A percentile compares a stretch with the other conserved stretches of the same genome.
These are phyloP conservation scores for Heteromyza rotundicornis DNA, from an alignment of 2,888 invertebrate genomes.

Conservation along the genomic window DNA sequence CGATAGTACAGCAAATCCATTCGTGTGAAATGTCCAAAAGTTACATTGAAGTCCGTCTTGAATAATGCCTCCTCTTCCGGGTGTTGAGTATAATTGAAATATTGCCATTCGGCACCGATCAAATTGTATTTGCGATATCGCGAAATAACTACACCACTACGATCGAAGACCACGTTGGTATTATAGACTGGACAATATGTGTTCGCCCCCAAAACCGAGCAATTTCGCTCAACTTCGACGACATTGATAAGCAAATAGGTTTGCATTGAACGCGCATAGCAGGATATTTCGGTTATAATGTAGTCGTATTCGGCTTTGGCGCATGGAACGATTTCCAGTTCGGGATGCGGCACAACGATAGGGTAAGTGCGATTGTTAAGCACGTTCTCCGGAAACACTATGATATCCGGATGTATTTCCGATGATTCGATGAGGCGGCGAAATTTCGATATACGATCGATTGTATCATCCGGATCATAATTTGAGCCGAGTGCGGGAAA, in stretches of 20 bases:
- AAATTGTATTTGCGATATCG: constrained; percentile 59
- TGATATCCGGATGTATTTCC: constrained; percentile 67
- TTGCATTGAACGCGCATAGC: constrained; percentile 64
- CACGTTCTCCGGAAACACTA: constrained; percentile 79
- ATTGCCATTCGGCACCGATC: constrained; percentile 63
- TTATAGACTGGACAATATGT: constrained; percentile 67
- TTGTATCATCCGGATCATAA: constrained; percentile 42
- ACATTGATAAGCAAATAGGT: constrained; percentile 66
- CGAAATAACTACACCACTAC: constrained; percentile 73
- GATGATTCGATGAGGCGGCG: constrained; percentile 49
- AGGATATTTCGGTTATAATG: constrained; percentile 63
- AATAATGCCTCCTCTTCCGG: constrained; percentile 69
- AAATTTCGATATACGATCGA: constrained; percentile 44
- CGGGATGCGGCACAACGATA: constrained; percentile 54
- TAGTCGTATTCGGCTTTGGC: constrained; percentile 26
- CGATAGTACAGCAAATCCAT: constrained; percentile 83
- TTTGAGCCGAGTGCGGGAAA: constrained; percentile 63
- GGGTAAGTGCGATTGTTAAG: constrained; percentile 51
- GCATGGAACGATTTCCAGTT: constrained; percentile 46
- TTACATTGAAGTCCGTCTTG: constrained; percentile 77
- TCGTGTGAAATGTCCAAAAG: constrained; percentile 81
- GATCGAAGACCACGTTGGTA: constrained; percentile 79
- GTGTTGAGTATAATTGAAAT: constrained; percentile 47
- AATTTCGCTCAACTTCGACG: constrained; percentile 69
- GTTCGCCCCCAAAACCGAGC: constrained; percentile 49